Evolutionary conservation across 1,140 invertebrate genomes (phyloP).

Genomic region (Gonatopus flavifemur): DNA sequence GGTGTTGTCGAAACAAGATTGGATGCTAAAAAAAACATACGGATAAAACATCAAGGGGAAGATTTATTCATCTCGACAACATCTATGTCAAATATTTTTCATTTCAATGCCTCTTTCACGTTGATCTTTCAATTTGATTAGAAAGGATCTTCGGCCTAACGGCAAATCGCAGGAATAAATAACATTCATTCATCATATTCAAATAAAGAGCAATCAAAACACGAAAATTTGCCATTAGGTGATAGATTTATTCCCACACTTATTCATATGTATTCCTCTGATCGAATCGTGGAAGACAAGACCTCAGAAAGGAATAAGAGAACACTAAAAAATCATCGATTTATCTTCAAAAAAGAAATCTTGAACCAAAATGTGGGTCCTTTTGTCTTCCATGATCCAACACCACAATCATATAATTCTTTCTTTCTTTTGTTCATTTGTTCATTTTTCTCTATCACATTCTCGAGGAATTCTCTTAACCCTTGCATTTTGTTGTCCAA

Average conservation of each 20-base stretch:
- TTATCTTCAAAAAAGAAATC: no score
- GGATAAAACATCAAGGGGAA: no score
- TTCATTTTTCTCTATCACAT: not conserved
- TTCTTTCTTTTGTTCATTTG: not conserved
- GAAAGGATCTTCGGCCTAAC: conserved; percentile 22
- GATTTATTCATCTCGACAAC: no score
- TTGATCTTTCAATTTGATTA: conserved; percentile 20
- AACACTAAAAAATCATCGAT: not conserved
- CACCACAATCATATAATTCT: no score
- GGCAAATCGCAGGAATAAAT: conserved; percentile 2
- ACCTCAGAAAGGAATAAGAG: not conserved
- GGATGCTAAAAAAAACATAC: no score
- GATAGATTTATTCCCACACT: conserved; percentile 23
- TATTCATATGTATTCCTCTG: conserved; percentile 14
- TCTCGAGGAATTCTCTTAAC: not conserved
- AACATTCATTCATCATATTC: no score
- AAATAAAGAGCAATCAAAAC: no score
- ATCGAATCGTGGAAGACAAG: conserved; percentile 22
- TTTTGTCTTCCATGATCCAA: no score
- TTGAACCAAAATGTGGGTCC: no score
- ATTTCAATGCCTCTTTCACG: conserved; percentile 13
- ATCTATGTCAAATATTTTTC: no score
- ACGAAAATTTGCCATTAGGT: conserved; percentile 13
- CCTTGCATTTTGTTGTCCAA: conserved; percentile 38
- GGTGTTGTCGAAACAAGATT: no score